Conservation (phyloP, 1,140 invertebrate species). For the Hestina assimilis region DNA sequence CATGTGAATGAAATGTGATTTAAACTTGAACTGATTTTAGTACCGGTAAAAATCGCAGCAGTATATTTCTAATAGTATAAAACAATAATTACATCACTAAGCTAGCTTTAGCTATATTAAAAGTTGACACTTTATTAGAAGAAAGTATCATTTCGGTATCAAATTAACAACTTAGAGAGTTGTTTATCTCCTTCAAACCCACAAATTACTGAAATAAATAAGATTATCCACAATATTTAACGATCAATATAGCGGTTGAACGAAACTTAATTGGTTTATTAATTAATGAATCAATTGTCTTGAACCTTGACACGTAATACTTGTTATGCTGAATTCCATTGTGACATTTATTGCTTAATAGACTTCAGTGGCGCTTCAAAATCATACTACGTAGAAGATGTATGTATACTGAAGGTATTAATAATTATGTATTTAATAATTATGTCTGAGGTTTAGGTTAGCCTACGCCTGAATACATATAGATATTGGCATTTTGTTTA, state of each 20-base stretch:
- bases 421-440: neutral
- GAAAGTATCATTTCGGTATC: too few relatives aligned
- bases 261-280: neutral
- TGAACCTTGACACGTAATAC: conserved; percentile 1
- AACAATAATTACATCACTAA: too few relatives aligned
- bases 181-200: neutral
- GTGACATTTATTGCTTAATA: neutral
- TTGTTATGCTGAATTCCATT: neutral
- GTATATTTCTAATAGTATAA: too few relatives aligned
- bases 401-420: neutral
- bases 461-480: too few relatives aligned
- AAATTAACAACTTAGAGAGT: too few relatives aligned
- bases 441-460: neutral
- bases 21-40: too few relatives aligned
- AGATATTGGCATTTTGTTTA: too few relatives aligned
- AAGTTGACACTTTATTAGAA: too few relatives aligned
- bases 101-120: too few relatives aligned
- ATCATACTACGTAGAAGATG: neutral
- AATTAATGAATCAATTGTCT: neutral
- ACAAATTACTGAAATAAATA: neutral
- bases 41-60: too few relatives aligned
- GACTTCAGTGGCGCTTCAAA: neutral
- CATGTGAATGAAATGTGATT: too few relatives aligned
- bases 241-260: neutral
- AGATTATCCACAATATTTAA: neutral